A percentile compares a stretch with the other conserved stretches of the same genome.
phyloP scores from a whole-genome alignment of 1,140 invertebrate species.

The Asobara japonica region DNA sequence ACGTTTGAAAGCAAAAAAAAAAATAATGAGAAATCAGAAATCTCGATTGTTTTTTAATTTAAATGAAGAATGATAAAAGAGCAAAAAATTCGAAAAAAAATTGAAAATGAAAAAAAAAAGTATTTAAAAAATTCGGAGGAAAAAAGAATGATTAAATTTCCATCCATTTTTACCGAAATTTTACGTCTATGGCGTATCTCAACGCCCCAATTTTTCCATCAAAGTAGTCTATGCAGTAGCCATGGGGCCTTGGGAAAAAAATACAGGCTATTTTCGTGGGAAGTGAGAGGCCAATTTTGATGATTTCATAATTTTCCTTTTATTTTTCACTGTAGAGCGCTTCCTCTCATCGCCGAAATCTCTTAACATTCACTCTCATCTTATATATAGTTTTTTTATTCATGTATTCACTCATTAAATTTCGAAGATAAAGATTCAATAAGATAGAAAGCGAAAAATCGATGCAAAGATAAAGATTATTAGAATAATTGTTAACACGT shows the following conservation, averaged over 20 bases:
- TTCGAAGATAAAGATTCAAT: not conserved
- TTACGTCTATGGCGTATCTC: too few species aligned
- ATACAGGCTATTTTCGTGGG: not conserved
- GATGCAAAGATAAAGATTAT: slow-evolving; percentile 1
- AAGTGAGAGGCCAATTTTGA: not conserved
- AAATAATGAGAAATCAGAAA: too few species aligned
- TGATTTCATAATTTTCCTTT: not conserved
- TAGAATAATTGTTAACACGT: not conserved
- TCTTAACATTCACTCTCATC: not conserved
- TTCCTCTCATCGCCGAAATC: not conserved
- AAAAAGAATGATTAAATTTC: too few species aligned
- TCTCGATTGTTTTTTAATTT: too few species aligned
- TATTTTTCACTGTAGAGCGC: not conserved
- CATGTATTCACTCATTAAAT: not conserved
- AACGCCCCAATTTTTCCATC: not conserved
- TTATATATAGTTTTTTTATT: not conserved
- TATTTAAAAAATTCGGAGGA: too few species aligned
- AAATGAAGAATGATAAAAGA: too few species aligned
- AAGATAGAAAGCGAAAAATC: slow-evolving; percentile 6
- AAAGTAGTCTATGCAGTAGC: not conserved
- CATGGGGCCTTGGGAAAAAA: not conserved
- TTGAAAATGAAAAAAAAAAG: too few species aligned
- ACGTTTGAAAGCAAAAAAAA: too few species aligned
- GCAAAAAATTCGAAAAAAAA: too few species aligned
- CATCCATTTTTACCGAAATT: not conserved